A percentile compares a stretch with the other conserved stretches of the same genome.
These are phyloP conservation scores for Calliphora vicina DNA, from an alignment of 1,140 invertebrate genomes.

Conservation along the genomic window DNA sequence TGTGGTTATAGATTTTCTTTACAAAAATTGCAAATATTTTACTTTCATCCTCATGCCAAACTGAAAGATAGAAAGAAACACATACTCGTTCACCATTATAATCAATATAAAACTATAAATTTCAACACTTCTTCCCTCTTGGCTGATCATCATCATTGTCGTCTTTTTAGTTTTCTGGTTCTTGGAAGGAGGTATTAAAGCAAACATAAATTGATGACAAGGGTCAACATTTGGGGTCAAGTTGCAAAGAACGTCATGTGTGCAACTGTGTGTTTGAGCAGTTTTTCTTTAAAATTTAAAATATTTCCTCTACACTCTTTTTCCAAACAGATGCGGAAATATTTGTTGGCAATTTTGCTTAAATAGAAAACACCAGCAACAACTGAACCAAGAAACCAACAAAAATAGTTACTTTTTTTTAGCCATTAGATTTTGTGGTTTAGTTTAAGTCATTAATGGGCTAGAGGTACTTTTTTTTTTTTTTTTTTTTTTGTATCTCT, in stretches of 20 bases:
- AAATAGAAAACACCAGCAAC: no score
- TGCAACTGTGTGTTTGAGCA: constrained; percentile 14
- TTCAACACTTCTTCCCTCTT: background rate
- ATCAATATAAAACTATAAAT: background rate
- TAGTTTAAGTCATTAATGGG: constrained; percentile 24
- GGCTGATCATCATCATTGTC: background rate
- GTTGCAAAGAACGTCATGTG: constrained; percentile 18
- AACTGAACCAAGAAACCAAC: background rate
- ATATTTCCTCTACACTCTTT: background rate
- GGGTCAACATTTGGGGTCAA: constrained; percentile 30
- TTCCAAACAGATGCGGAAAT: constrained; percentile 6
- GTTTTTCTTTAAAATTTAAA: background rate
- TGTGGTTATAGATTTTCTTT: background rate
- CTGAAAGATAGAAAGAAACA: background rate
- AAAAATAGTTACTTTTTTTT: background rate
- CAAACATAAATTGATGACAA: constrained; percentile 32
- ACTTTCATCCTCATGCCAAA: background rate
- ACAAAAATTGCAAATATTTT: background rate
- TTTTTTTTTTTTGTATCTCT: background rate
- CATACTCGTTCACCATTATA: background rate
- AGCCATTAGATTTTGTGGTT: constrained; percentile 26
- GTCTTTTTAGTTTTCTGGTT: background rate
- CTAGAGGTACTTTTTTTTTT: background rate
- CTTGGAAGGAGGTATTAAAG: constrained; percentile 21
- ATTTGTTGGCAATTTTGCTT: background rate